Conservation (phyloP, 1,140 invertebrate species). For the Drosophila quadrilineata region DNA sequence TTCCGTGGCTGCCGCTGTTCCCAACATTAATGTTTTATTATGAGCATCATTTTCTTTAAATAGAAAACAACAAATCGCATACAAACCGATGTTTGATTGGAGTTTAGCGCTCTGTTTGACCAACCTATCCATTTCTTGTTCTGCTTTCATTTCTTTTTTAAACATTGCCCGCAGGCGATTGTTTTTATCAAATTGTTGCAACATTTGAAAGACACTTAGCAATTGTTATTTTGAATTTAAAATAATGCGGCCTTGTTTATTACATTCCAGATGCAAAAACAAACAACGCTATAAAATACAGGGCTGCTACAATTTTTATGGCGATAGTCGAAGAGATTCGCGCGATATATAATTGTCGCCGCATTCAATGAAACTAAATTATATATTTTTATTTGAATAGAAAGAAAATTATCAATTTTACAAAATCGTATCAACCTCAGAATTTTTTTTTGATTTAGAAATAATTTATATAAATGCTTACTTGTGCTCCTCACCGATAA, state of each 20-base stretch:
- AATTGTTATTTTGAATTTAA: slow-evolving; percentile 19
- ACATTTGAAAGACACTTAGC: slow-evolving; percentile 22
- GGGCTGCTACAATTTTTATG: slow-evolving; percentile 16
- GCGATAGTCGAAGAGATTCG: not conserved
- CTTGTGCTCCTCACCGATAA: not conserved
- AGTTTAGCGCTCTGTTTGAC: slow-evolving; percentile 34
- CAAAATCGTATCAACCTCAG: no score
- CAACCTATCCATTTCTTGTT: slow-evolving; percentile 9
- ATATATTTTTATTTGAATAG: not conserved
- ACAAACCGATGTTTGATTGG: slow-evolving; percentile 29
- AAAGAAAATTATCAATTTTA: not conserved
- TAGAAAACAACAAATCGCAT: not conserved
- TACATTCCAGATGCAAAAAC: slow-evolving; percentile 16
- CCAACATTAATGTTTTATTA: no score
- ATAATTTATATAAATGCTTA: no score
- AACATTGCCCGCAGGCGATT: slow-evolving; percentile 32
- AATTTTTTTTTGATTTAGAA: no score
- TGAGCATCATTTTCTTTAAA: not conserved
- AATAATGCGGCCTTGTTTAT: slow-evolving; percentile 24
- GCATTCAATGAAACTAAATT: not conserved
- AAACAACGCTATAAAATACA: not conserved
- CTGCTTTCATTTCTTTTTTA: slow-evolving; percentile 17
- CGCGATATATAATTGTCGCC: not conserved
- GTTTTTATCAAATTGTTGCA: slow-evolving; percentile 5
- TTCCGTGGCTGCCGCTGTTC: slow-evolving; percentile 12